Evolutionary conservation across 1,140 invertebrate genomes (phyloP), one percentile per base, ranked within the genome.

Genomic region (Lasaia peninsularis): DNA sequence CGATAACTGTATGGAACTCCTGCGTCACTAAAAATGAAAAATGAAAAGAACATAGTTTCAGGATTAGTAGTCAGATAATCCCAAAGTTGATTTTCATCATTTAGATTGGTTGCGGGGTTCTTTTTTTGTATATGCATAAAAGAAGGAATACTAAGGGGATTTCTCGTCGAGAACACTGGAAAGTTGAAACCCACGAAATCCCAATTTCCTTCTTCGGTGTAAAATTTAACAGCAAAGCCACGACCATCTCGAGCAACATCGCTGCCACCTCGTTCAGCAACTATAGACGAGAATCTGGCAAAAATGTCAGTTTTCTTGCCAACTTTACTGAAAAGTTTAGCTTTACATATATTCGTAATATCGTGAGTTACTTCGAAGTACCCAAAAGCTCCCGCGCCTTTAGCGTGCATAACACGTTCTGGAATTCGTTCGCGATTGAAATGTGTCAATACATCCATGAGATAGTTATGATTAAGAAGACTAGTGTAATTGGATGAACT

Each of bases 361-460:
- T 98, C 96, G 71, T 98, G 95, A 0, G 96, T 98, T 3, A 97
- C 94, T 88, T 98, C 96, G 75, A 98, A 97, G 69, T 97, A 97
- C 0, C 98, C 98, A 90, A 98, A 98, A 1, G 97, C 97, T 54
- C 96, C 96, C 37, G 94, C 95, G 70, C 97, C 97, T 89, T 98
- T 98, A 0, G 97, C 97, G 80, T 98, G 97, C 0, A 98, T 97
- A 0, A 98, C 95, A 60, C 98, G 91, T 80, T 98, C 97, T 0
- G 97, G 97, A 65, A 99, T 98, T 50, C 97, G 91, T 82, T 99
- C 98, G 18, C 96, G 85, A 67, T 94, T 92, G 71, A 99, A 97
- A 78, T 97, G 95, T 0, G 95, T 93, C 69, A 98, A 91, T 79
- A 98, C 96, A 80, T 99, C 97, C 44, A 97, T 79, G 62, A 94